A percentile compares a stretch with the other conserved stretches of the same genome.
Evolutionary conservation across 2,113 vertebrate genomes (phyloP).

Genomic region (Leucopternis melanops): DNA sequence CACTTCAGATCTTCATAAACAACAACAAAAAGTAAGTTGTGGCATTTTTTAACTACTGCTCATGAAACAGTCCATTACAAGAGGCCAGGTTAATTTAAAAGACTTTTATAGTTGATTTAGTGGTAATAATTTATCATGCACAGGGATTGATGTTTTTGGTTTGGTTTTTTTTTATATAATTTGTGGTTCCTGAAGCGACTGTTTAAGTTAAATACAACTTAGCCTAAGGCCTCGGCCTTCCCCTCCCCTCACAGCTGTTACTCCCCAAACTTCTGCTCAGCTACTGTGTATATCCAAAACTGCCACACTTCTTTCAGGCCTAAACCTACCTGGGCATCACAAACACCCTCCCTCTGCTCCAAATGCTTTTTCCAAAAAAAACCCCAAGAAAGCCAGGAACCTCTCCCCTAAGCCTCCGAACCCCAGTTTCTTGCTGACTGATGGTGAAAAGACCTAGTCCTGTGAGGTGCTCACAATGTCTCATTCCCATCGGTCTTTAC

Average conservation of each 20-base stretch:
- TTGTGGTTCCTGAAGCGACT: background rate
- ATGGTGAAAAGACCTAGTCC: background rate
- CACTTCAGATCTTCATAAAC: background rate
- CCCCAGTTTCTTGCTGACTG: background rate
- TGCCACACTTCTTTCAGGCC: background rate
- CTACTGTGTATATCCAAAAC: background rate
- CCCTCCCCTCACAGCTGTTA: background rate
- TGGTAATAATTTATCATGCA: background rate
- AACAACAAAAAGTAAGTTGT: background rate
- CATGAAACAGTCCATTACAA: background rate
- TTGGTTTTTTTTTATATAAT: background rate
- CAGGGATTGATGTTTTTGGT: background rate
- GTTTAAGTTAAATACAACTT: background rate
- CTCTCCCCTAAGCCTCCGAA: background rate
- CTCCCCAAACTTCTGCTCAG: background rate
- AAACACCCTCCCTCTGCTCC: background rate
- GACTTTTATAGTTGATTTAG: background rate
- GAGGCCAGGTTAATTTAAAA: background rate
- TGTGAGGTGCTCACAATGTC: background rate
- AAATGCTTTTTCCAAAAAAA: background rate
- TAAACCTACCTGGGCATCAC: background rate
- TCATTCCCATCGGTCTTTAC: background rate
- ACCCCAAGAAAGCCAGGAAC: background rate
- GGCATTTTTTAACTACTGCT: background rate
- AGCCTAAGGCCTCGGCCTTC: background rate